These are phyloP conservation scores for Pemphigus obesinymphae DNA, from an alignment of 1,140 invertebrate genomes.

Conservation along the genomic window DNA sequence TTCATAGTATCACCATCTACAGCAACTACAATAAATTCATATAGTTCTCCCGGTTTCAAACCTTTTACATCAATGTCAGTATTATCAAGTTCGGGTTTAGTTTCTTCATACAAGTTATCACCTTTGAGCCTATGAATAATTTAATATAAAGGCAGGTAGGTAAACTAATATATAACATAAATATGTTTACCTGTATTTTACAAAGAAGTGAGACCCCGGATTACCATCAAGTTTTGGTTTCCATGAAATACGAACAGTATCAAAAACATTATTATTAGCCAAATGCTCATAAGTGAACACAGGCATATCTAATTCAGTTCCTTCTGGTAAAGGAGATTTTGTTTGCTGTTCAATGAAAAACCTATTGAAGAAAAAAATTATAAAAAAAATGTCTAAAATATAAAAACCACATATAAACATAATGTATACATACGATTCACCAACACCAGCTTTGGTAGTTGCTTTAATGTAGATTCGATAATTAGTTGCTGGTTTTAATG, in stretches of 20 bases:
- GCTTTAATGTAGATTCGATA: constrained; percentile 82
- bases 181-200: constrained; percentile 65
- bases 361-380: neutral
- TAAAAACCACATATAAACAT: neutral
- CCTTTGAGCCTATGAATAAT: constrained; percentile 57
- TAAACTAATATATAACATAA: neutral
- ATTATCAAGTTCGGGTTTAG: constrained; percentile 64
- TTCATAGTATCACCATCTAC: constrained; percentile 78
- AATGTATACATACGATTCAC: constrained; percentile 60
- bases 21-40: constrained; percentile 86
- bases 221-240: constrained; percentile 65
- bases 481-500: constrained; percentile 76
- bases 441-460: constrained; percentile 76
- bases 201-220: constrained; percentile 82
- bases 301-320: constrained; percentile 68
- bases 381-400: neutral
- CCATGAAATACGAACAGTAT: constrained; percentile 77
- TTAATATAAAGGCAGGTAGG: too few relatives aligned
- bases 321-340: constrained; percentile 52
- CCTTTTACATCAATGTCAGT: constrained; percentile 72
- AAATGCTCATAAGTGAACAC: constrained; percentile 66
- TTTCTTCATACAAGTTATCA: constrained; percentile 61
- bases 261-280: constrained; percentile 66
- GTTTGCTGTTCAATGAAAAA: constrained; percentile 73
- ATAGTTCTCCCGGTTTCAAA: constrained; percentile 75